Conservation (phyloP, 2,888 invertebrate species). For the Saturnia pavonia region DNA sequence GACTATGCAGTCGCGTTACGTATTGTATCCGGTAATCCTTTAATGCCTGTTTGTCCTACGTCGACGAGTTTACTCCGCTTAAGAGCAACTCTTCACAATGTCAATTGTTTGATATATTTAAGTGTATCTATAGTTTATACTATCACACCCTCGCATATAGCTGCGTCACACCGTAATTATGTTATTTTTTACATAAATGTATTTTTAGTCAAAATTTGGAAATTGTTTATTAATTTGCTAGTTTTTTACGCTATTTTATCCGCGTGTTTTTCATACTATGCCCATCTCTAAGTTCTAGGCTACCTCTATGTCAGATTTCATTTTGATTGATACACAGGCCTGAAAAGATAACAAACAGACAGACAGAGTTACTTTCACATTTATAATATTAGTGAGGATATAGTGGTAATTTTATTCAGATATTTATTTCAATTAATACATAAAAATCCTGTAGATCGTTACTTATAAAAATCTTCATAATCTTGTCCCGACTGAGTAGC, state of each 20-base stretch:
- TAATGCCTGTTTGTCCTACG: constrained; percentile 48
- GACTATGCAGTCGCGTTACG: constrained; percentile 28
- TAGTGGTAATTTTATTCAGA: neutral
- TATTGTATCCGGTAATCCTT: constrained; percentile 52
- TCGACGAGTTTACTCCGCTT: constrained; percentile 40
- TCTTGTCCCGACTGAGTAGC: too few species aligned
- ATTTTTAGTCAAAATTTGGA: too few species aligned
- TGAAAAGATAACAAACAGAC: too few species aligned
- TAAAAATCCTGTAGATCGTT: neutral
- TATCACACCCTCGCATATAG: constrained; percentile 3
- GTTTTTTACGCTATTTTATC: too few species aligned
- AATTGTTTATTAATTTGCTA: too few species aligned
- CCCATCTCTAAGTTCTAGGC: too few species aligned
- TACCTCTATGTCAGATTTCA: too few species aligned
- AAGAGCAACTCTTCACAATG: constrained; percentile 44
- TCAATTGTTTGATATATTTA: constrained; percentile 39
- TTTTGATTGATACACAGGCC: too few species aligned
- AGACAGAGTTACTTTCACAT: neutral
- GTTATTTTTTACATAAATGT: neutral
- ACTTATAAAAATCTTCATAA: neutral
- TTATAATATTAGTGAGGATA: neutral
- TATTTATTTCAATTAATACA: neutral
- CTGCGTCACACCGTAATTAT: neutral
- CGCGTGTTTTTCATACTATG: too few species aligned
- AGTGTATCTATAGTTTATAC: neutral